Base-by-base conservation (phyloP, 2,888 invertebrate genomes). In the Drosophila diplacantha region DNA sequence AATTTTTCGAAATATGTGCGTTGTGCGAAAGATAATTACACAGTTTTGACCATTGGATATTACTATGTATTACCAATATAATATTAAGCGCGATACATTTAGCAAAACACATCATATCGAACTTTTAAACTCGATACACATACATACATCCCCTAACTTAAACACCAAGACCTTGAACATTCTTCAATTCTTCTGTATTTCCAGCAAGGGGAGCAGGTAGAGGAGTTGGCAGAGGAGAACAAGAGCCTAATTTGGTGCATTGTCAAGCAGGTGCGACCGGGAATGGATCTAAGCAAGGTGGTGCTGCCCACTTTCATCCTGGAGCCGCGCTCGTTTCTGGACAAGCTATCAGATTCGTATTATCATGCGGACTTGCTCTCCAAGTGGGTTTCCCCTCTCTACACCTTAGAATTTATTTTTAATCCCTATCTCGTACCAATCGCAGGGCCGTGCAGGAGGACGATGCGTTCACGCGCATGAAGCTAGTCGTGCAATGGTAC, bases 211-310 rank as follows among this genome's bases (percentile, higher is more conserved):
- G 95, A 94, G 84, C 93, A 97, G 84, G 95, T 96, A 3, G 95
- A 97, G 85, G 97, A 97, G 85, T 92, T 98, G 22, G 95, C 94
- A 0, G 97, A 98, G 59, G 97, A 98, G 88, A 96, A 98, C 89
- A 97, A 97, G 88, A 96, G 96, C 18, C 90, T 98, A 41, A 93
- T 98, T 78, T 98, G 98, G 97, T 95, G 94, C 86, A 90, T 98
- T 37, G 91, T 98, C 83, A 98, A 98, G 89, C 98, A 98, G 91
- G 96, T 97, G 34, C 91, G 97, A 16, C 97, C 97, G 0, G 98
- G 98, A 47, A 98, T 98, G 98, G 98, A 98, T 89, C 90, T 98
- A 31, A 90, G 92, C 74, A 88, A 88, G 72, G 95, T 98, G 43
- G 96, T 97, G 14, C 89, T 98, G 73, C 97, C 97, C 0, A 97